phyloP scores from a whole-genome alignment of 2,797 vertebrate species.

The Sebastes matsubarae region DNA sequence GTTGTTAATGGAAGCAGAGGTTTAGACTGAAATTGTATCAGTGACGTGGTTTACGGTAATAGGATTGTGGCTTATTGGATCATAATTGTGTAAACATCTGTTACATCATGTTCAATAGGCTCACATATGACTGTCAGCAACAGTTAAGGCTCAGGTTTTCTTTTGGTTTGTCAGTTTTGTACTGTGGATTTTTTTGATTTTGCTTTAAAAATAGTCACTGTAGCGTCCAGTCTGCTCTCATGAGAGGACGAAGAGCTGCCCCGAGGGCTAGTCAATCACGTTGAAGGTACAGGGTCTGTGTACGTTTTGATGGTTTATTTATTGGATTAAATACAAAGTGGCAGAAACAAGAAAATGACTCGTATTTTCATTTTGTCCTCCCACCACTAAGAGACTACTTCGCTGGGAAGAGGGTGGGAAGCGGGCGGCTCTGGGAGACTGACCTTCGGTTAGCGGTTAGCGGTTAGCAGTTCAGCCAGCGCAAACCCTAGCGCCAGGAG shows the following conservation, averaged over 20 bases:
- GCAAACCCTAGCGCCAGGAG: not conserved
- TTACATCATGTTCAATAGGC: not conserved
- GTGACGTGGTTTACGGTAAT: conserved; percentile 1
- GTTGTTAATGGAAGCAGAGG: conserved; percentile 27
- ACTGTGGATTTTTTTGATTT: not conserved
- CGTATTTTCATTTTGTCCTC: too few relatives aligned
- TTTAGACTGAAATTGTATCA: conserved; percentile 10
- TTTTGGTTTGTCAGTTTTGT: not conserved
- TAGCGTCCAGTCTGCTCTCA: not conserved
- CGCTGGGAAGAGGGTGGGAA: not conserved
- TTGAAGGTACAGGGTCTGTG: not conserved
- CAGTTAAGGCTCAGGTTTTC: not conserved
- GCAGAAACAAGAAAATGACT: too few relatives aligned
- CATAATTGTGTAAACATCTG: conserved; percentile 5
- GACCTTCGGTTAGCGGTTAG: not conserved
- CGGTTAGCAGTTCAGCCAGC: not conserved
- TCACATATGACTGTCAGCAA: not conserved
- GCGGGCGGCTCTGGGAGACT: not conserved
- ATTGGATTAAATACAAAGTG: not conserved
- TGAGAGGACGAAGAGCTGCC: not conserved
- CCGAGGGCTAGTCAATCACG: not conserved
- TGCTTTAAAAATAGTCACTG: not conserved
- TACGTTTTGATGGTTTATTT: not conserved
- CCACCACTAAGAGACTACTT: not conserved
- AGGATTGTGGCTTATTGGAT: conserved; percentile 17